Conservation (phyloP, 2,888 invertebrate genomes). For the Incurvaria masculella region DNA sequence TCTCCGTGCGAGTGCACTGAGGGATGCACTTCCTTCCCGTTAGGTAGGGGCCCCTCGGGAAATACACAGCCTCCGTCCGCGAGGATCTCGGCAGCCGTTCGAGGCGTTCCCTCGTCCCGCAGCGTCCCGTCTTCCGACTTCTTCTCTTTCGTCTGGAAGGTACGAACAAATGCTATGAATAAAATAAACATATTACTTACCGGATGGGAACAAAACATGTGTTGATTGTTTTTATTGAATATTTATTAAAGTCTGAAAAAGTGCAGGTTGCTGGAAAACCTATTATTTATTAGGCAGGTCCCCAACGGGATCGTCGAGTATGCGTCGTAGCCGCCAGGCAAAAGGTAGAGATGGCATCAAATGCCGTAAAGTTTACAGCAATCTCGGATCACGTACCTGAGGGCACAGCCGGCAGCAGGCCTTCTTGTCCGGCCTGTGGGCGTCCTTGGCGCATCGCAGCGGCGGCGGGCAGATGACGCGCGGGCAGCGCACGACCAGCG, state of each 20-base stretch:
- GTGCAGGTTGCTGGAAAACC: no score
- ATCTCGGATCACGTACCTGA: no score
- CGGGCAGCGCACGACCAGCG: conserved; percentile 73
- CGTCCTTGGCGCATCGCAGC: conserved; percentile 68
- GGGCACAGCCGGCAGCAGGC: conserved; percentile 82
- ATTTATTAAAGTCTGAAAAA: no score
- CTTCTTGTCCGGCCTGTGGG: conserved; percentile 70
- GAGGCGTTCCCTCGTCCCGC: conserved; percentile 45
- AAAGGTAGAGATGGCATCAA: no score
- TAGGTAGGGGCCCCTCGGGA: conserved; percentile 62
- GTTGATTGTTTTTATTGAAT: no score
- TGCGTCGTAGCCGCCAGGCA: no score
- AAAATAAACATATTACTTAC: no score
- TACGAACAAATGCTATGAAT: no score
- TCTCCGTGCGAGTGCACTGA: conserved; percentile 83
- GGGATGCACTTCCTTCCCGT: conserved; percentile 86
- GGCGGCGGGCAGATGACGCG: conserved; percentile 71
- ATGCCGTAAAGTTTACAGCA: no score
- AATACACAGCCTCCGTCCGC: conserved; percentile 81
- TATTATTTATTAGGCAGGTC: no score
- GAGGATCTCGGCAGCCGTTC: conserved; percentile 66
- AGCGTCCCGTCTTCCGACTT: background rate
- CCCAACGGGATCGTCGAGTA: no score
- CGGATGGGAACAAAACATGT: no score
- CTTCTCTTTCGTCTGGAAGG: background rate